A percentile compares a stretch with the other conserved stretches of the same genome.
phyloP scores from a whole-genome alignment of 2,113 vertebrate genomes.

The Sclerurus mexicanus region DNA sequence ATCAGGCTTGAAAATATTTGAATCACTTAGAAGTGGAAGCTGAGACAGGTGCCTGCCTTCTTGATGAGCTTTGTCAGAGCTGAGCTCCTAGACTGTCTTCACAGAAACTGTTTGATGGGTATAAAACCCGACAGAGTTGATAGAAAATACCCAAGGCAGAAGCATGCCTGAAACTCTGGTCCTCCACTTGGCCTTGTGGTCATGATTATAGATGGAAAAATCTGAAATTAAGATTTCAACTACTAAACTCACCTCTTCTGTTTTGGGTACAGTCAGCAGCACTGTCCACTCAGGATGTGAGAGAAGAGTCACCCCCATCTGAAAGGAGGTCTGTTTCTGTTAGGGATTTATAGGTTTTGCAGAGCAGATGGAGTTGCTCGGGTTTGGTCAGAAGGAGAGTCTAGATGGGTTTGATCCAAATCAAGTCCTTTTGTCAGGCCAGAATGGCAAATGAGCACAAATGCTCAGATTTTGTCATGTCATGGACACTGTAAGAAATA shows the following conservation, averaged over 20 bases:
- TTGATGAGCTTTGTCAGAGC: background rate
- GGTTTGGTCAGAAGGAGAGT: background rate
- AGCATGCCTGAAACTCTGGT: background rate
- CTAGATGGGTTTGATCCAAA: background rate
- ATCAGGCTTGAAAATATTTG: background rate
- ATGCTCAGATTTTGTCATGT: background rate
- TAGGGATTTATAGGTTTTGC: background rate
- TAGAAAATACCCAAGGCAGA: background rate
- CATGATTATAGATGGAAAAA: background rate
- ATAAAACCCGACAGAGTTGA: background rate
- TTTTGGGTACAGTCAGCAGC: background rate
- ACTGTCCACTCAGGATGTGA: background rate
- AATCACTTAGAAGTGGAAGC: background rate
- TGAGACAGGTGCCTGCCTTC: background rate
- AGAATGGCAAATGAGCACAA: background rate
- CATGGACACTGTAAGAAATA: background rate
- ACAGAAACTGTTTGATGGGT: background rate
- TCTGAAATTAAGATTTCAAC: background rate
- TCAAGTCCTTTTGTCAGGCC: background rate
- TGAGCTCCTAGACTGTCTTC: background rate
- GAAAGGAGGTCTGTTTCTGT: background rate
- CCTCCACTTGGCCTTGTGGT: fast-evolving
- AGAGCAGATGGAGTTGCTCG: background rate
- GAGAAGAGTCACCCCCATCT: background rate
- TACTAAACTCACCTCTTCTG: background rate